phyloP scores from a whole-genome alignment of 2,888 invertebrate species.

The Latrodectus hesperus region DNA sequence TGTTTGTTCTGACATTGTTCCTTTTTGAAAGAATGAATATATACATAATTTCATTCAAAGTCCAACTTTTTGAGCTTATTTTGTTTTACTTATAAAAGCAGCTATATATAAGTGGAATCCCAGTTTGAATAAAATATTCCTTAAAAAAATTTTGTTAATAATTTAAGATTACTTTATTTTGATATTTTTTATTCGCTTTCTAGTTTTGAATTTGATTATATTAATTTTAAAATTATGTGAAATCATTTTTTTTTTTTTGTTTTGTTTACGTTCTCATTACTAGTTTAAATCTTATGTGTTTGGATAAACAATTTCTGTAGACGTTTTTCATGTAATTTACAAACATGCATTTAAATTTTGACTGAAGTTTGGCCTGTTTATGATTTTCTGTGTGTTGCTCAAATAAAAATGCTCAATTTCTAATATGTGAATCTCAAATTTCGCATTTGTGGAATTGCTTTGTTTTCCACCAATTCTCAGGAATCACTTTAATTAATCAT shows the following conservation, averaged over 20 bases:
- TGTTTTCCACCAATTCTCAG: constrained; percentile 32
- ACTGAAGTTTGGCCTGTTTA: too few species aligned
- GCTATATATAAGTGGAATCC: too few species aligned
- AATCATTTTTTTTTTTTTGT: not conserved
- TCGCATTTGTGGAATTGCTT: constrained; percentile 14
- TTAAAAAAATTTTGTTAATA: too few species aligned
- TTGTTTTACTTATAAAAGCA: not conserved
- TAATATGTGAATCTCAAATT: constrained; percentile 22
- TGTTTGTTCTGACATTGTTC: constrained; percentile 1
- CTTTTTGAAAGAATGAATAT: not conserved
- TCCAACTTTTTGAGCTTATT: constrained; percentile 33
- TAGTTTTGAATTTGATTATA: not conserved
- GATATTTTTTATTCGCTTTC: not conserved
- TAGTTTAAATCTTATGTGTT: not conserved
- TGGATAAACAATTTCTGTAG: not conserved
- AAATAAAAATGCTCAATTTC: constrained; percentile 31
- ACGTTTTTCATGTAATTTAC: not conserved
- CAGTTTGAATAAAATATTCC: too few species aligned
- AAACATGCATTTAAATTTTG: not conserved
- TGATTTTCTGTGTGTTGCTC: not conserved
- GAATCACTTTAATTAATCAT: constrained; percentile 29
- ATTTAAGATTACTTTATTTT: not conserved
- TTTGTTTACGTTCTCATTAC: not conserved
- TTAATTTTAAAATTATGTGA: not conserved
- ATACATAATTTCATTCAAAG: constrained; percentile 10